These are phyloP conservation scores for Hypotaenidia okinawae DNA, from an alignment of 2,797 vertebrate genomes.

Conservation along the genomic window DNA sequence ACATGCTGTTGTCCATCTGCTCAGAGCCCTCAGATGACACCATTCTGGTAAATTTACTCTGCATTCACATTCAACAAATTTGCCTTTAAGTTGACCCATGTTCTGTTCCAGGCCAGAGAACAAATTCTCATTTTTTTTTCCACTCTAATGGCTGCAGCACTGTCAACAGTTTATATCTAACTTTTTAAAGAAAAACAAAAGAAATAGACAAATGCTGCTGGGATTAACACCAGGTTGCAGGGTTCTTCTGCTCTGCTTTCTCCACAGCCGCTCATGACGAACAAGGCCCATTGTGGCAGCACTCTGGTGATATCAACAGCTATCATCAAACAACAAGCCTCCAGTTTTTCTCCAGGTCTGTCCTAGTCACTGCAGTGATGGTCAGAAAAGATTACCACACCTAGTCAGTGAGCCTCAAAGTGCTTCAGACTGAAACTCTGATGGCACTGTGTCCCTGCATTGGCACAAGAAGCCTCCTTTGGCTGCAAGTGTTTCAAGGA, in stretches of 20 bases:
- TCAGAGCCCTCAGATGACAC: not conserved
- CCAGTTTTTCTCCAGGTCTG: not conserved
- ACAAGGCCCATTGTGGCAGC: not conserved
- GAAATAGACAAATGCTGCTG: not conserved
- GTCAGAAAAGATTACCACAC: not conserved
- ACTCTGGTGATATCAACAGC: not conserved
- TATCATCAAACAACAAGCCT: not conserved
- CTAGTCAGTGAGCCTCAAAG: not conserved
- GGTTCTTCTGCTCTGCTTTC: not conserved
- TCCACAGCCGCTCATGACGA: not conserved
- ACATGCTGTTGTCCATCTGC: not conserved
- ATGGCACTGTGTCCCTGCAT: not conserved
- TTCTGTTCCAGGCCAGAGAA: not conserved
- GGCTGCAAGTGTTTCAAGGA: not conserved
- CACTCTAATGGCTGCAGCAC: not conserved
- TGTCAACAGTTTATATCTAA: not conserved
- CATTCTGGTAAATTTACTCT: slow-evolving; percentile 10
- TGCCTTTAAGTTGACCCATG: slow-evolving; percentile 4
- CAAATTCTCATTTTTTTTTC: not conserved
- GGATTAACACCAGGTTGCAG: not conserved
- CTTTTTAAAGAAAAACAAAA: not conserved
- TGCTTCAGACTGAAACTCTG: not conserved
- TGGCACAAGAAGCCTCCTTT: not conserved
- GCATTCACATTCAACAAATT: slow-evolving; percentile 29
- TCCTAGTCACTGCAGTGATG: not conserved